Conservation (phyloP, 2,797 vertebrate species). For the Poecilia velifera region DNA sequence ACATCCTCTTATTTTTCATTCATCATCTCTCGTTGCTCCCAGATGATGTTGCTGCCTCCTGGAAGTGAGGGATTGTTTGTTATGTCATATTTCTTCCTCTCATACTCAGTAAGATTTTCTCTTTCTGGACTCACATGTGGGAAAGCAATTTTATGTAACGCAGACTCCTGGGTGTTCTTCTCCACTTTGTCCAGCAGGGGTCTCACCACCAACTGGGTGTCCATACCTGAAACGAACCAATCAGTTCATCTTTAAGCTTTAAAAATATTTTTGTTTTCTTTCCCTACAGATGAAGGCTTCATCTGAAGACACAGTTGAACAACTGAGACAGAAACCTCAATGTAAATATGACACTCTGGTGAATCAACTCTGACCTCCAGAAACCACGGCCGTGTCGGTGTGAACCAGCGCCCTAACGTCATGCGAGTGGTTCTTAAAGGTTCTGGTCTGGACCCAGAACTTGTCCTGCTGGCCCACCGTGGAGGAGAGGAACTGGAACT, state of each 20-base stretch:
- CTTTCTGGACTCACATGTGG: conserved; percentile 87
- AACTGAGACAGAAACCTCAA: neutral
- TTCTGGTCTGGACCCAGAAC: conserved; percentile 90
- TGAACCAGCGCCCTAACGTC: conserved; percentile 89
- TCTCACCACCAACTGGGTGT: conserved; percentile 90
- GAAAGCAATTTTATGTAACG: conserved; percentile 85
- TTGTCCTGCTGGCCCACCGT: conserved; percentile 76
- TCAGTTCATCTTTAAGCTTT: neutral
- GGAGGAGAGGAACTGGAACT: conserved; percentile 88
- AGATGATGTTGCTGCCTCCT: neutral
- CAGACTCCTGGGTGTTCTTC: conserved; percentile 82
- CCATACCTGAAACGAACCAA: conserved; percentile 82
- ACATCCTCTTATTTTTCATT: neutral
- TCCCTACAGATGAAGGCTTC: too few species aligned
- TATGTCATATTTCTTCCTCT: neutral
- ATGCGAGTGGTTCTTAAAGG: conserved; percentile 91
- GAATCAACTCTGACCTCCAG: conserved; percentile 84
- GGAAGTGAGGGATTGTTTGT: neutral
- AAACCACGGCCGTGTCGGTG: conserved; percentile 85
- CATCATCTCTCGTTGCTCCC: neutral
- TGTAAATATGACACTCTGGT: neutral
- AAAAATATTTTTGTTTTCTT: neutral
- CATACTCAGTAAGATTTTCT: neutral
- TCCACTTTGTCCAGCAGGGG: conserved; percentile 91
- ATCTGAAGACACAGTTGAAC: neutral